A percentile compares a stretch with the other conserved stretches of the same genome.
Conservation (phyloP, 2,113 vertebrate species). For the Crotophaga sulcirostris region DNA sequence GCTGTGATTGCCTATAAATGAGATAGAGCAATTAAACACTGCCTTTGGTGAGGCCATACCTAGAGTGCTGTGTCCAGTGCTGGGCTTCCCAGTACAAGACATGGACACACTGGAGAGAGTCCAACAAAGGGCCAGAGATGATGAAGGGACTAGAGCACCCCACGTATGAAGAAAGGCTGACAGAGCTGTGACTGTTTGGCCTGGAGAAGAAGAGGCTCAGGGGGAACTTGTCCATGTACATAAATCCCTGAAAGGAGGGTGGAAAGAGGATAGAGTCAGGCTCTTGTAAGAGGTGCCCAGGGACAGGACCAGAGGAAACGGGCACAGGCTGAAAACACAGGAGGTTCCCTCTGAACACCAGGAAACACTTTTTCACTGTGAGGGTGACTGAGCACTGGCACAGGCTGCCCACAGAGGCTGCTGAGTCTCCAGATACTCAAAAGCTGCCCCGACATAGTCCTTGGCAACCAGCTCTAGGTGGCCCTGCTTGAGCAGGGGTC, state of each 20-base stretch:
- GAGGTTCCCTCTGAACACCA: background rate
- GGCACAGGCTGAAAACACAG: background rate
- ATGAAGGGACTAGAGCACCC: background rate
- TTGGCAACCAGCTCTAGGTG: background rate
- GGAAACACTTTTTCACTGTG: background rate
- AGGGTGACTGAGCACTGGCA: background rate
- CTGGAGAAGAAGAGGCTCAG: background rate
- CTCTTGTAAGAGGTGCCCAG: background rate
- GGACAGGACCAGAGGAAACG: background rate
- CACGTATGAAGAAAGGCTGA: background rate
- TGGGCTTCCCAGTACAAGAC: background rate
- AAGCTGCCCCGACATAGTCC: too few relatives aligned
- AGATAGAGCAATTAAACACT: background rate
- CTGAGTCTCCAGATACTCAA: background rate
- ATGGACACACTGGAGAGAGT: background rate
- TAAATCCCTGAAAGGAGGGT: background rate
- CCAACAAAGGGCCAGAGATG: background rate
- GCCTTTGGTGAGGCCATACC: background rate
- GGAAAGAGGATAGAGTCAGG: background rate
- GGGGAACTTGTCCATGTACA: background rate
- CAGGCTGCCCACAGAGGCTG: background rate
- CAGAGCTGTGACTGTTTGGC: background rate
- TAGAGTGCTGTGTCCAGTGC: background rate
- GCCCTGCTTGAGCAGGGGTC: background rate
- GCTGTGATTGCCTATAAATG: slow-evolving; percentile 85